Evolutionary conservation across 2,888 invertebrate genomes (phyloP).

Genomic region (Agriotes lineatus): DNA sequence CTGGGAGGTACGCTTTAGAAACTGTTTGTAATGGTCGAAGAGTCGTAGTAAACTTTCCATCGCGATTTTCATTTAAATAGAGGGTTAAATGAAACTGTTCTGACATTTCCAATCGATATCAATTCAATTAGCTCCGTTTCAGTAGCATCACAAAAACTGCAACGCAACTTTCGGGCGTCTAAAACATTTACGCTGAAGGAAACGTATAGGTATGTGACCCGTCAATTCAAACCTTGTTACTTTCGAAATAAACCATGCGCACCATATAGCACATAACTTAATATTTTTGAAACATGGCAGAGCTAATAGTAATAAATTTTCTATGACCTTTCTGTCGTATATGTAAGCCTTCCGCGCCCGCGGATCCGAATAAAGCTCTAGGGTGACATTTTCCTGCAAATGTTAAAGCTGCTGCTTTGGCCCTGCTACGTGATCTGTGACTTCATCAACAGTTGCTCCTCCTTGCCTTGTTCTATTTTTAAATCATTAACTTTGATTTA

Average conservation of each 20-base stretch:
- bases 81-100: too few species aligned
- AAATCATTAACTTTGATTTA: slow-evolving; percentile 61
- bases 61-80: too few species aligned
- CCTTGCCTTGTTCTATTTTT: slow-evolving; percentile 59
- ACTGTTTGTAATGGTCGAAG: too few species aligned
- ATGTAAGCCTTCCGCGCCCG: slow-evolving; percentile 44
- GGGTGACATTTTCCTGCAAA: slow-evolving; percentile 63
- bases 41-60: too few species aligned
- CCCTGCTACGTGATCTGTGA: slow-evolving; percentile 63
- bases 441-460: slow-evolving; percentile 60
- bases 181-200: too few species aligned
- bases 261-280: slow-evolving; percentile 36
- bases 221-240: slow-evolving; percentile 10
- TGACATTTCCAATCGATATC: too few species aligned
- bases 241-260: slow-evolving; percentile 29
- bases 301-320: slow-evolving; percentile 51
- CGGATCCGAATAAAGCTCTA: slow-evolving; percentile 52
- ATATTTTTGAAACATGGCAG: slow-evolving; percentile 41
- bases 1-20: too few species aligned
- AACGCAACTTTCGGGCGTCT: too few species aligned
- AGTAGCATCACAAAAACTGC: too few species aligned
- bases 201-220: too few species aligned
- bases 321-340: slow-evolving; percentile 50
- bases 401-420: slow-evolving; percentile 60
- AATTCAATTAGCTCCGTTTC: too few species aligned